Base-by-base conservation (phyloP, 2,113 vertebrate genomes). In the Myrmecophaga tridactyla region DNA sequence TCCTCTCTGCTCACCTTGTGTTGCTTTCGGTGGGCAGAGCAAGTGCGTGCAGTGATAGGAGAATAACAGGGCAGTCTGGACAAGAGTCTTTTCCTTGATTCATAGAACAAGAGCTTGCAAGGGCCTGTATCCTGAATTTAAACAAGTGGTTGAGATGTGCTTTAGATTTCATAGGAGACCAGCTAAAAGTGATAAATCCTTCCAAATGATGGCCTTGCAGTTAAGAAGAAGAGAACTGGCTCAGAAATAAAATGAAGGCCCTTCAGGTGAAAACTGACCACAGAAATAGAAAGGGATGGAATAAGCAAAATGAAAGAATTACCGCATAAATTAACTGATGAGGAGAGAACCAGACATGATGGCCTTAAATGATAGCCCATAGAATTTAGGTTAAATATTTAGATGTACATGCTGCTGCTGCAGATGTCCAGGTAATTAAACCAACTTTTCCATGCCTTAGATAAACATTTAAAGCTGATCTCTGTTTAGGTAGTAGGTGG, bases 311-410 rank as follows among this genome's bases (percentile, higher is more conserved):
- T 41, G 31, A 95, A n/a, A 92, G 56, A 43, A 25, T 62, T 87
- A 60, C 62, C 82, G 65, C 92, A 17, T 89, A 86, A 86, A 56
- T 93, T 90, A 94, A 77, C 77, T 60, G 41, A 94, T 86, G 13
- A 92, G 31, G 21, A 94, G 12, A 86, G 31, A 96, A 96, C 6
- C 9, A 95, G 92, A 96, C 89, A 62, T 39, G 92, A 94, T 78
- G 36, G 27, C 58, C 75, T 87, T 88, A 69, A 70, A 93, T 76
- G 34, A 13, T 17, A 88, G 65, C 83, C 51, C 46, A 80, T 15
- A 86, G 95, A 97, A 92, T 56, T 63, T 81, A 94, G 90, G 95
- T 97, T 89, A 96, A 97, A 95, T 97, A 96, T 95, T 95, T 94
- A 36, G 76, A 82, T 10, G 17, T 94, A 75, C 9, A 83, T 96